Base-by-base conservation (phyloP, 2,797 vertebrate genomes). In the Mareca penelope region DNA sequence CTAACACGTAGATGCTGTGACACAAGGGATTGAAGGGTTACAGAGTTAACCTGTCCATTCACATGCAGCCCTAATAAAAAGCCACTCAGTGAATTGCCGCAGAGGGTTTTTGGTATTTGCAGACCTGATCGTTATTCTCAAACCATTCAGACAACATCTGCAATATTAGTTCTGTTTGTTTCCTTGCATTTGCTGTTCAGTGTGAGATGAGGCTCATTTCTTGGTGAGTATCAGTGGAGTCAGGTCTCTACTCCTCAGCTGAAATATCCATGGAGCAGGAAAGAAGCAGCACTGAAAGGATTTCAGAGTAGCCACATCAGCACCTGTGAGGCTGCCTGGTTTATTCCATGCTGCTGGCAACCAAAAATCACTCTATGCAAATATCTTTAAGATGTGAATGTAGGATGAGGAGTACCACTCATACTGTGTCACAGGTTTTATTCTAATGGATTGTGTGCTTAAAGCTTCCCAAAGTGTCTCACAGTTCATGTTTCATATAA, bases 71-170 rank as follows among this genome's bases (percentile, higher is more conserved):
- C 9, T 28, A 16, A 4, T 40, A 68, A 35, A 9, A 52, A 70
- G 35, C 12, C 15, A 3, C 2, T 3, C 7, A 13, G 55, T 4
- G 2, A 29, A 17, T 46, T 4, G 0, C 19, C 13, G 6, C 39
- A 5, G 9, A 29, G 60, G 5, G 40, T 6, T 23, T 23, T 17
- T n/a, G 83, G 1, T 82, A 3, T 50, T 72, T 50, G 18, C 44
- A 82, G 68, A 11, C 5, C 1, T 48, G 28, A 29, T 56, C 4
- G 0, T 33, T 48, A 2, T 9, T 77, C 61, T 18, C 35, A 48
- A 79, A 40, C 31, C 3, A 0, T 7, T 46, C 29, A 61, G 52
- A 44, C 0, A 7, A 33, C 65, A 71, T 57, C 60, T 90, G 40
- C 44, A 8, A 7, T 21, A 3, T 48, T 40, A 53, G 28, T 26